These are phyloP conservation scores for Syrista parreyssii DNA, from an alignment of 2,888 invertebrate genomes.

Conservation along the genomic window DNA sequence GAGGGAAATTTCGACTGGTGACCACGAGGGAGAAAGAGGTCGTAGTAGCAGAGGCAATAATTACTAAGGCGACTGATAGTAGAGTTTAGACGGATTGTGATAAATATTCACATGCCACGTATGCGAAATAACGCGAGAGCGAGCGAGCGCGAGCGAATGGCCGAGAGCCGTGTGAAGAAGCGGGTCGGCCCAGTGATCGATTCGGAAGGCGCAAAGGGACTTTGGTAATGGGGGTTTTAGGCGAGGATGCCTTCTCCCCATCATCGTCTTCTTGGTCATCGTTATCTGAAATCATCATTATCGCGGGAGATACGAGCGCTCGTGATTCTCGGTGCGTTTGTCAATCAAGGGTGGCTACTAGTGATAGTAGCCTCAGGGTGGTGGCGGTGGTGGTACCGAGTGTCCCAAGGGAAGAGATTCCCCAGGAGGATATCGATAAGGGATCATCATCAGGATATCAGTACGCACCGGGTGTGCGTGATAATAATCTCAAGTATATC, in stretches of 20 bases:
- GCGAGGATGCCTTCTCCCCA: slow-evolving; percentile 65
- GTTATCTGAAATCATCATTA: no score
- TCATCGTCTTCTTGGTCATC: slow-evolving; percentile 31
- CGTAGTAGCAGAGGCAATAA: not conserved
- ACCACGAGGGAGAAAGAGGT: not conserved
- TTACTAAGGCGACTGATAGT: not conserved
- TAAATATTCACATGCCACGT: not conserved
- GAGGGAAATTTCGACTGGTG: no score
- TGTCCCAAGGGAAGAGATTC: no score
- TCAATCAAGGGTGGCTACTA: no score
- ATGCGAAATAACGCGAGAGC: not conserved
- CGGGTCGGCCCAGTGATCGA: slow-evolving; percentile 50
- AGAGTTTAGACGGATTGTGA: not conserved
- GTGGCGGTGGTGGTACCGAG: no score
- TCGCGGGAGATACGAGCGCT: no score
- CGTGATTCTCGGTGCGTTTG: no score
- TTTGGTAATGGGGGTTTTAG: slow-evolving; percentile 65
- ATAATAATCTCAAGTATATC: no score
- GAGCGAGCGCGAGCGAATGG: slow-evolving; percentile 50
- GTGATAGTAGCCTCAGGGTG: no score
- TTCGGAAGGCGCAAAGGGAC: slow-evolving; percentile 50
- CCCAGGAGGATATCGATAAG: no score
- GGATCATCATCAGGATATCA: no score
- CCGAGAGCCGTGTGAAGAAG: slow-evolving; percentile 47
- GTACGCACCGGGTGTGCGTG: no score